Conservation (phyloP, 2,797 vertebrate species). For the Echeneis naucrates region DNA sequence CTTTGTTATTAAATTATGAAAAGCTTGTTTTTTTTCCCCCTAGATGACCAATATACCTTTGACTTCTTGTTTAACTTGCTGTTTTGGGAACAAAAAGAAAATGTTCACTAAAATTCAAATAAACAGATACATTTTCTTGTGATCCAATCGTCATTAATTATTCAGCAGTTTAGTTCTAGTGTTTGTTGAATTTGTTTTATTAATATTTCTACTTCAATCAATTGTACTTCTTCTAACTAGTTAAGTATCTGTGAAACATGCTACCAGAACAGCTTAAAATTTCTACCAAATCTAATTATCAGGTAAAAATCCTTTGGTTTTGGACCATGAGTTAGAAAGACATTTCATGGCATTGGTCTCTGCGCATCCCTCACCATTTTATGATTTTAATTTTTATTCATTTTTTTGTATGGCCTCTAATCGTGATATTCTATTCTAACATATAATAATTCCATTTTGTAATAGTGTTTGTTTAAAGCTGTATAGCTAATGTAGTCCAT, state of each 20-base stretch:
- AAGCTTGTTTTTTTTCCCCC: not conserved
- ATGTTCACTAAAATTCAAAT: constrained; percentile 38
- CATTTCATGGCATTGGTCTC: not conserved
- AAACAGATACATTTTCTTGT: constrained; percentile 29
- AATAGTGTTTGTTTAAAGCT: not conserved
- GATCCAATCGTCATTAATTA: constrained; percentile 48
- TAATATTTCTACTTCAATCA: not conserved
- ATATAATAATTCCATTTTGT: not conserved
- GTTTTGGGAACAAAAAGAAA: constrained; percentile 42
- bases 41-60: constrained; percentile 38
- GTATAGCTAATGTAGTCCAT: not conserved
- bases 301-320: not conserved
- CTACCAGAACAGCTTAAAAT: not conserved
- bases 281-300: too few species aligned
- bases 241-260: not conserved
- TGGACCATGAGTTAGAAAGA: not conserved
- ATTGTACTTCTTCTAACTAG: not conserved
- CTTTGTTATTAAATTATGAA: constrained; percentile 36
- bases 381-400: too few species aligned
- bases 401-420: too few species aligned
- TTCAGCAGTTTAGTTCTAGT: not conserved
- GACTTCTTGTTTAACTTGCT: constrained; percentile 47
- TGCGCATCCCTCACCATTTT: not conserved
- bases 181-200: not conserved
- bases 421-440: not conserved